These are phyloP conservation scores for Panzeria rudis DNA, from an alignment of 2,888 invertebrate species.

Conservation along the genomic window DNA sequence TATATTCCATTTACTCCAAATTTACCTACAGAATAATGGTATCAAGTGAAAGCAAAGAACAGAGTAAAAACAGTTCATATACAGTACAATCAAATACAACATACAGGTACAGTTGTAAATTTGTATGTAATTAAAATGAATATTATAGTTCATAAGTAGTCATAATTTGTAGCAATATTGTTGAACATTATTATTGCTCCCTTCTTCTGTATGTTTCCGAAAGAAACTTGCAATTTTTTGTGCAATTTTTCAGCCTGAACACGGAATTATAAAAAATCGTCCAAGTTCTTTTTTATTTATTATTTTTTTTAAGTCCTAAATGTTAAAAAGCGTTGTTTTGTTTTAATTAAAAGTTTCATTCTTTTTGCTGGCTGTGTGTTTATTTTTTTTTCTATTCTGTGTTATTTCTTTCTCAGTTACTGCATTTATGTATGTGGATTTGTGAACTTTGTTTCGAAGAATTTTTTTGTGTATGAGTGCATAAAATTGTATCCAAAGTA, in stretches of 20 bases:
- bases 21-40: constrained; percentile 18
- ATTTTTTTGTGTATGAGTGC: constrained; percentile 7
- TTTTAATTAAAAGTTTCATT: constrained; percentile 76
- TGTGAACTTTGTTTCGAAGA: constrained; percentile 39
- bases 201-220: constrained; percentile 8
- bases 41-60: neutral
- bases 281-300: neutral
- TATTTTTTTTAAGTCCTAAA: constrained; percentile 36
- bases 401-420: constrained; percentile 29
- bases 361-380: constrained; percentile 40
- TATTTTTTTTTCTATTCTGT: constrained; percentile 26
- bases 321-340: constrained; percentile 73
- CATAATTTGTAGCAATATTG: constrained; percentile 68
- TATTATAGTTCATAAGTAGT: constrained; percentile 65
- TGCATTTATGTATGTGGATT: constrained; percentile 63
- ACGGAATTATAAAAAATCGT: constrained; percentile 63
- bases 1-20: neutral
- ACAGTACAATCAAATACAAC: constrained; percentile 1
- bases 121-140: constrained; percentile 18
- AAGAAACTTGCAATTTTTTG: constrained; percentile 55
- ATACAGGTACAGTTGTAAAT: neutral
- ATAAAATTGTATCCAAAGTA: constrained; percentile 21
- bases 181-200: constrained; percentile 54
- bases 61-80: constrained; percentile 8
- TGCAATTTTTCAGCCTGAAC: constrained; percentile 70